Evolutionary conservation across 2,888 invertebrate genomes (phyloP), one percentile per base, ranked within the genome.

Genomic region (Zygothrica quintamaculata): DNA sequence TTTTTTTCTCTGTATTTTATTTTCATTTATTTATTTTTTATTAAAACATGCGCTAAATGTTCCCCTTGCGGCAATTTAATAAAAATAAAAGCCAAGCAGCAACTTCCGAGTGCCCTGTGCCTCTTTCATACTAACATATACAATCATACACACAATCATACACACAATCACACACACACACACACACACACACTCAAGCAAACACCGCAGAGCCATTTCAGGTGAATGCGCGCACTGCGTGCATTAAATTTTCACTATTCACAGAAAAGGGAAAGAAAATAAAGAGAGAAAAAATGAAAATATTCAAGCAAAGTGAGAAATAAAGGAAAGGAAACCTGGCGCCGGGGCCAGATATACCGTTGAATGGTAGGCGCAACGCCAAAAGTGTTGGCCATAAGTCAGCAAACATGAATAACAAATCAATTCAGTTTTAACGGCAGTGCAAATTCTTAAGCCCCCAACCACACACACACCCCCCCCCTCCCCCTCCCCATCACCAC

Each of bases 331-430:
- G 61, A 64, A 71, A 57, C 39, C 18, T 55, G 60, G 70, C 60
- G 65, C 77, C 86, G 36, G 40, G 62, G 53, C 64, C 53, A 66
- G 66, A 53, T 68, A 65, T 58, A n/a, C n/a, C n/a, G 74, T 68
- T 74, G 77, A 84, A 84, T 77, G 77, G 80, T 86, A 81, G 80
- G 80, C 84, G 71, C 84, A 74, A 69, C 71, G 75, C 77, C 86
- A 76, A 79, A 84, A 82, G 82, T 84, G 87, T 81, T 87, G 84
- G 77, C 88, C 79, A 87, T 87, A 87, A 88, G 88, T 87, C 88
- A 87, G 87, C 79, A 84, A 81, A 86, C 87, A 87, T 87, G 87
- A 88, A 88, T 87, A 87, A 88, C 88, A 88, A 87, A 87, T 88
- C 87, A 88, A 87, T 87, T 88, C 84, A 69, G 78, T 82, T 87